Evolutionary conservation across 2,113 vertebrate genomes (phyloP).

Genomic region (Uropsilus gracilis): DNA sequence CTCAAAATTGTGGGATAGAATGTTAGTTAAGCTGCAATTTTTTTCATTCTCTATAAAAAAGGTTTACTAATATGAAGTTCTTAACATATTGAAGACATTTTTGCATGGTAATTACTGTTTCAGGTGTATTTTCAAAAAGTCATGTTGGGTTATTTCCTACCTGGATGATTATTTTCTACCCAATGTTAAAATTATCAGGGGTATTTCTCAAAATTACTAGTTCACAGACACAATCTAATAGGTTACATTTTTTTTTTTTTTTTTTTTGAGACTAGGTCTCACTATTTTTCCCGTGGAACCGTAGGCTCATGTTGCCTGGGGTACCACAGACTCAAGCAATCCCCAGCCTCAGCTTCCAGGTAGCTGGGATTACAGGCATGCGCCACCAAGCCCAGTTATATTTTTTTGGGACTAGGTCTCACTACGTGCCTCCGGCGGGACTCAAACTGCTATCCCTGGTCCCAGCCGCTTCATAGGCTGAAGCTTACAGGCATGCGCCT

Average conservation of each 20-base stretch:
- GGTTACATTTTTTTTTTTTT: not conserved
- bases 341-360: too few relatives aligned
- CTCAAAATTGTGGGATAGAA: not conserved
- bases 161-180: not conserved
- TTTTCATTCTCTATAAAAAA: not conserved
- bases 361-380: too few relatives aligned
- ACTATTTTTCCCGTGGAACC: too few relatives aligned
- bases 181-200: not conserved
- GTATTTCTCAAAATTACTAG: not conserved
- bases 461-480: too few relatives aligned
- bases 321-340: too few relatives aligned
- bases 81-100: slow-evolving; percentile 14
- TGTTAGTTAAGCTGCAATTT: not conserved
- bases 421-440: too few relatives aligned
- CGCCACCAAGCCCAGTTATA: too few relatives aligned
- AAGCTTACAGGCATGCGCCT: too few relatives aligned
- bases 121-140: not conserved
- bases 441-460: too few relatives aligned
- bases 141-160: not conserved
- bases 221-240: not conserved
- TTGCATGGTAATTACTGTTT: not conserved
- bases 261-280: too few relatives aligned
- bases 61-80: not conserved
- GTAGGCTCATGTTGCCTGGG: too few relatives aligned
- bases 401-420: too few relatives aligned